Conservation (phyloP, 2,113 vertebrate genomes). For the Danionella cerebrum region DNA sequence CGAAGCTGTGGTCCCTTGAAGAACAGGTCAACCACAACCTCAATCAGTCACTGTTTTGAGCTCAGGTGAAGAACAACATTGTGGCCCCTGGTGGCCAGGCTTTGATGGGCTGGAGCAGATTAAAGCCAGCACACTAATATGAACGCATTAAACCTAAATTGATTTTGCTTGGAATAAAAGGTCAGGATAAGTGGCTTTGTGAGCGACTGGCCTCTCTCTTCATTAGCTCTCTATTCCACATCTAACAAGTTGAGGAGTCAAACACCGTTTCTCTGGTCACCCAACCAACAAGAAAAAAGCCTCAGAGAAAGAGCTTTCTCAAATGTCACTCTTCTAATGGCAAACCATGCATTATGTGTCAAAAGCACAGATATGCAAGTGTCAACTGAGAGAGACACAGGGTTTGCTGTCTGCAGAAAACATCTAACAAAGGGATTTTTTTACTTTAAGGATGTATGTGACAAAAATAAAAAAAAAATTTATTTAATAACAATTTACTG, state of each 20-base stretch:
- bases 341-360: slow-evolving; percentile 60
- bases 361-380: slow-evolving; percentile 35
- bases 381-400: slow-evolving; percentile 38
- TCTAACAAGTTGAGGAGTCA: slow-evolving; percentile 55
- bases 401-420: slow-evolving; percentile 39
- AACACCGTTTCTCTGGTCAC: slow-evolving; percentile 42
- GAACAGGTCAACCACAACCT: background rate
- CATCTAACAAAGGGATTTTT: background rate
- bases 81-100: slow-evolving; percentile 29
- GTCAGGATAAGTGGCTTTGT: slow-evolving; percentile 63
- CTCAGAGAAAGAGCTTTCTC: slow-evolving; percentile 29
- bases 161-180: slow-evolving; percentile 67
- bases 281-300: slow-evolving; percentile 49
- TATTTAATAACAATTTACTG: background rate
- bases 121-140: slow-evolving; percentile 55
- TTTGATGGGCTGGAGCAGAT: slow-evolving; percentile 50
- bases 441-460: background rate
- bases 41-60: slow-evolving; percentile 37
- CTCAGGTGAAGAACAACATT: slow-evolving; percentile 28
- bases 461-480: background rate
- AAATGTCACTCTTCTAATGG: slow-evolving; percentile 68
- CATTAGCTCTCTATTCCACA: slow-evolving; percentile 55
- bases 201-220: slow-evolving; percentile 47
- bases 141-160: slow-evolving; percentile 59
- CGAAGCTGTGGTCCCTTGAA: slow-evolving; percentile 7